Evolutionary conservation across 2,113 vertebrate genomes (phyloP), one percentile per base, ranked within the genome.

Genomic region (Psammodynastes pulverulentus): DNA sequence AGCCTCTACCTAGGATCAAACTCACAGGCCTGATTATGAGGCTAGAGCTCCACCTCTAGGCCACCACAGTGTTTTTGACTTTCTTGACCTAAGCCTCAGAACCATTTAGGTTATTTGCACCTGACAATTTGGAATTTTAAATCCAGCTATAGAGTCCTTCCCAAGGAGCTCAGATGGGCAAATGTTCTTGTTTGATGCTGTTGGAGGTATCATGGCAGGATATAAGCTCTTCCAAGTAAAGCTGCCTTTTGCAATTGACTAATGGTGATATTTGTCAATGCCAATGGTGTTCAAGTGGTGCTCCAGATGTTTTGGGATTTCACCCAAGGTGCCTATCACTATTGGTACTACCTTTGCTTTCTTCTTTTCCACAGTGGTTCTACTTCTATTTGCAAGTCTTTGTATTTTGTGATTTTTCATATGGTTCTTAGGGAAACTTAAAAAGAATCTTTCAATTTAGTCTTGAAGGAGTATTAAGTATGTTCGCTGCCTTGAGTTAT

Each of bases 351-450:
- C 4, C 29, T 67, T 67, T 67, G 29, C 62, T 67, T 67, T 67
- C 29, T 67, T 67, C 62, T 67, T 67, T 34, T 67, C 29, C 29
- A 67, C 12, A 34, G 29, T 67, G 3, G 2, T 34, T 34, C 62
- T 67, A 67, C 29, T 67, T 67, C 62, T 34, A 67, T 34, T 34
- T 67, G 12, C 54, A 67, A 67, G 29, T 67, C 29, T n/a, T 67
- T 67, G 13, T 34, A 67, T 67, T 67, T 34, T 67, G 10, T 96
- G 46, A 93, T 93, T 49, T 94, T 93, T 58, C 12, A 10, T 49
- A 96, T 92, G 85, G 91, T 95, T 96, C 91, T 95, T 93, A 94
- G 49, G 24, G 93, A 84, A 91, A 96, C 52, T 94, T 95, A 92
- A 94, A 94, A 95, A 91, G 62, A 92, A 84, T 95, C 89, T 91